phyloP scores from a whole-genome alignment of 2,113 vertebrate species.

The Paramormyrops kingsleyae region DNA sequence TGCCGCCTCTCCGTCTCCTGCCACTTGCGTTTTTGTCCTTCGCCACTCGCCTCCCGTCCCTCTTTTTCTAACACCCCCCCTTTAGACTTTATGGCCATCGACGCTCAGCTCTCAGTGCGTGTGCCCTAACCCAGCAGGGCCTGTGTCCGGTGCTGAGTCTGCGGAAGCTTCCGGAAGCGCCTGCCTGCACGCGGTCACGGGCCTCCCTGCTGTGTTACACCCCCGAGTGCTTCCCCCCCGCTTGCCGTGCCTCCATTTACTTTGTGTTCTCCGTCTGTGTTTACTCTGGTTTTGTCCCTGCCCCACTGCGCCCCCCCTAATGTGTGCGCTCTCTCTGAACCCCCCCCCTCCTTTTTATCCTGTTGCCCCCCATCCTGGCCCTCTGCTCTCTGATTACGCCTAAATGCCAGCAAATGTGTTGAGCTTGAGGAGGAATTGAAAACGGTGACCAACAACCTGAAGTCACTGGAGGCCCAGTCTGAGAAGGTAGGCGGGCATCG shows the following conservation, averaged over 20 bases:
- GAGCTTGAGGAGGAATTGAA: slow-evolving; percentile 99
- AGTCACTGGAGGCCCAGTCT: slow-evolving; percentile 99
- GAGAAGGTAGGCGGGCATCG: slow-evolving; percentile 84
- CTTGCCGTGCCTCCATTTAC: background rate
- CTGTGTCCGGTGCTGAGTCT: slow-evolving; percentile 38
- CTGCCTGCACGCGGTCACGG: background rate
- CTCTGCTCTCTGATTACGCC: slow-evolving; percentile 60
- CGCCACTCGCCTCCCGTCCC: slow-evolving; percentile 39
- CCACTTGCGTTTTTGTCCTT: slow-evolving; percentile 38
- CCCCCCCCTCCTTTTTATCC: background rate
- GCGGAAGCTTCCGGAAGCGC: background rate
- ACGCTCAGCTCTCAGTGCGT: background rate
- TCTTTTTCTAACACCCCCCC: slow-evolving; percentile 44
- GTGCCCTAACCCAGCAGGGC: slow-evolving; percentile 48
- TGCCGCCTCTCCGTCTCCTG: slow-evolving; percentile 51
- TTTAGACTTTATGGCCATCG: slow-evolving; percentile 46
- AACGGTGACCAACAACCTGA: slow-evolving; percentile 99
- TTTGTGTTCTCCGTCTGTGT: slow-evolving; percentile 46
- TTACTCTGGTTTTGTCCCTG: slow-evolving; percentile 57
- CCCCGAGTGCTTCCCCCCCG: slow-evolving; percentile 57
- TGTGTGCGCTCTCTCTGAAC: slow-evolving; percentile 45
- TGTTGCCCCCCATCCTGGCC: slow-evolving; percentile 37
- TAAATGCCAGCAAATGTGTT: slow-evolving; percentile 96
- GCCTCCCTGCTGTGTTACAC: slow-evolving; percentile 33
- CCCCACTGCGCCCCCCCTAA: slow-evolving; percentile 46